Evolutionary conservation across 1,140 invertebrate genomes (phyloP).

Genomic region (Spodoptera litura): DNA sequence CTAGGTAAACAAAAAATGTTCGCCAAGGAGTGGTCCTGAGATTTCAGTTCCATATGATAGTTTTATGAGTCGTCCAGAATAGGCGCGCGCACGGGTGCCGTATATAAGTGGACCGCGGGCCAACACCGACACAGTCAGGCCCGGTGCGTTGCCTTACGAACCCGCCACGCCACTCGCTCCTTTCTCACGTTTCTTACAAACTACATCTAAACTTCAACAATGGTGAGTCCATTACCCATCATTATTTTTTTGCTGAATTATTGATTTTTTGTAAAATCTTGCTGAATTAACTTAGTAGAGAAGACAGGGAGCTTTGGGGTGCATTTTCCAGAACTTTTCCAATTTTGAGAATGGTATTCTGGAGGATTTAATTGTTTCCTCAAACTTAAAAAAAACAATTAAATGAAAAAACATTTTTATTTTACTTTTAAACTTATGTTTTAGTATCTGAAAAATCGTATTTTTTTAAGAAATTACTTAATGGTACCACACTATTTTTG

Average conservation of each 20-base stretch:
- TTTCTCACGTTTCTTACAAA: conserved; percentile 35
- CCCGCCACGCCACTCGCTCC: conserved; percentile 68
- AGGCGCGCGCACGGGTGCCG: conserved; percentile 44
- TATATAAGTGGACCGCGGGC: conserved; percentile 49
- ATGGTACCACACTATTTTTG: no score
- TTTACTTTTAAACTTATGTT: no score
- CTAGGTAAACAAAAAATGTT: background rate
- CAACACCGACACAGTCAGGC: conserved; percentile 70
- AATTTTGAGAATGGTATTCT: no score
- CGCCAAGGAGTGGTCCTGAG: conserved; percentile 1
- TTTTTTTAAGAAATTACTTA: no score
- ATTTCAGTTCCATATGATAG: conserved; percentile 21
- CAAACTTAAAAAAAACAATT: no score
- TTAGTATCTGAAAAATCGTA: no score
- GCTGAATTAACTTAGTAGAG: background rate
- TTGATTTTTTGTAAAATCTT: background rate
- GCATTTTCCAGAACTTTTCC: background rate
- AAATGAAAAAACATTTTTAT: no score
- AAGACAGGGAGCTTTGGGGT: background rate
- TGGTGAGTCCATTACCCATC: conserved; percentile 65
- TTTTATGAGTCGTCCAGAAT: conserved; percentile 59
- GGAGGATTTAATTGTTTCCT: no score
- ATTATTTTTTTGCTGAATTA: background rate
- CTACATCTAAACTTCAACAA: conserved; percentile 48
- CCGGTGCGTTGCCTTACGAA: conserved; percentile 81